A percentile compares a stretch with the other conserved stretches of the same genome.
phyloP scores from a whole-genome alignment of 2,888 invertebrate genomes.

The Caenorhabditis auriculariae region DNA sequence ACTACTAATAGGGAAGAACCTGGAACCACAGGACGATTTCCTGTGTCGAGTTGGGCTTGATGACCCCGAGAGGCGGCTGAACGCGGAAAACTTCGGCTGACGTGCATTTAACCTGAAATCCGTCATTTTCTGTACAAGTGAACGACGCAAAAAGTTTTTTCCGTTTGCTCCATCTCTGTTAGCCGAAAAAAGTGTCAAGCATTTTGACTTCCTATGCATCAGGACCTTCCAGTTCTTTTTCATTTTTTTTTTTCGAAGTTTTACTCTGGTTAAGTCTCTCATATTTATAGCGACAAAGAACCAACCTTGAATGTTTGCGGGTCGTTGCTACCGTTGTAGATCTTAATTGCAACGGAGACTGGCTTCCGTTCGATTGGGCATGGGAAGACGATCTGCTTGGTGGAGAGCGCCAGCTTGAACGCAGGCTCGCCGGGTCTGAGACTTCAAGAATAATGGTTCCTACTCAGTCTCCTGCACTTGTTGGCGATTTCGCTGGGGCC shows the following conservation, averaged over 20 bases:
- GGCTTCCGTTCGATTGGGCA: constrained; percentile 15
- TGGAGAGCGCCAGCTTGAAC: constrained; percentile 7
- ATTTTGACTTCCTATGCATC: no score
- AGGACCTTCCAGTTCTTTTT: no score
- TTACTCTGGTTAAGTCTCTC: no score
- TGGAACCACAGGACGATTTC: constrained; percentile 20
- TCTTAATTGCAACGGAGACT: constrained; percentile 5
- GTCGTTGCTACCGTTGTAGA: constrained; percentile 10
- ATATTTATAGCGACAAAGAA: background rate
- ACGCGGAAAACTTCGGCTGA: constrained; percentile 28
- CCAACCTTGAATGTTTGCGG: constrained; percentile 10
- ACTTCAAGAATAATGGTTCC: no score
- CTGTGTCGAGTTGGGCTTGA: constrained; percentile 9
- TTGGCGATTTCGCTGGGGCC: constrained; percentile 6
- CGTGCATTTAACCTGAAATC: no score
- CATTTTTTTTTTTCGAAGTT: no score
- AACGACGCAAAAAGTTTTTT: no score
- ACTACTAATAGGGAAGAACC: no score
- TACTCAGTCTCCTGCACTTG: no score
- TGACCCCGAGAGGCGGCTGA: constrained; percentile 19
- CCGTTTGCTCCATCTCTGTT: no score
- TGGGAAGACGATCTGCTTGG: constrained; percentile 22
- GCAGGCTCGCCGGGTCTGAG: constrained; percentile 10
- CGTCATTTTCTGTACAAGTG: no score
- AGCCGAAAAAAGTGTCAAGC: no score